Conservation (phyloP, 1,140 invertebrate genomes). For the Drosophila kanapiae region DNA sequence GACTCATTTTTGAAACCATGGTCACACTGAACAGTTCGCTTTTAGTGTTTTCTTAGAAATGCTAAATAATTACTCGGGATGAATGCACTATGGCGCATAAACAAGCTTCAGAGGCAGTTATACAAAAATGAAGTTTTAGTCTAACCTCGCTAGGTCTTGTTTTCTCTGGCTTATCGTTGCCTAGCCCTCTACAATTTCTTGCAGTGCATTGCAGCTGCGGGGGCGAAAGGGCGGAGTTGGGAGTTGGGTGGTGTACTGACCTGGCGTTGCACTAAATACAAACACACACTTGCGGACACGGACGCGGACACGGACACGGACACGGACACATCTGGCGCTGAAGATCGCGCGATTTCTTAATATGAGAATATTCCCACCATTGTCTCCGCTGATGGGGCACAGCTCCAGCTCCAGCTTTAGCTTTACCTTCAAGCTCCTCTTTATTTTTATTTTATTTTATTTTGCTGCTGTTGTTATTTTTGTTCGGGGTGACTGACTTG, state of each 20-base stretch:
- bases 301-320: constrained; percentile 56
- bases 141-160: not conserved
- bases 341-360: constrained; percentile 84
- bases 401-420: not conserved
- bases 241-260: constrained; percentile 67
- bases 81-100: too few species aligned
- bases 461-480: not conserved
- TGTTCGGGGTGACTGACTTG: constrained; percentile 51
- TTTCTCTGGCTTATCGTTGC: not conserved
- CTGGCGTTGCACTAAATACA: constrained; percentile 83
- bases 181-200: not conserved
- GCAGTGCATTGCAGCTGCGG: not conserved
- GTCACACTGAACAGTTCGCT: too few species aligned
- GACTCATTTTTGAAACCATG: too few species aligned
- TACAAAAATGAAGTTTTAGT: too few species aligned
- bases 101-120: too few species aligned
- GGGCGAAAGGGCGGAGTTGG: constrained; percentile 19
- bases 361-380: constrained; percentile 85
- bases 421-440: constrained; percentile 10
- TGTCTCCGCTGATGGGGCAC: constrained; percentile 63
- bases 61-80: too few species aligned
- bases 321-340: constrained; percentile 77
- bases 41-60: too few species aligned
- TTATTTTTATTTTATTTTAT: constrained; percentile 8
- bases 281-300: constrained; percentile 57